Base-by-base conservation (phyloP, 1,140 invertebrate genomes). In the Carposina sasakii region DNA sequence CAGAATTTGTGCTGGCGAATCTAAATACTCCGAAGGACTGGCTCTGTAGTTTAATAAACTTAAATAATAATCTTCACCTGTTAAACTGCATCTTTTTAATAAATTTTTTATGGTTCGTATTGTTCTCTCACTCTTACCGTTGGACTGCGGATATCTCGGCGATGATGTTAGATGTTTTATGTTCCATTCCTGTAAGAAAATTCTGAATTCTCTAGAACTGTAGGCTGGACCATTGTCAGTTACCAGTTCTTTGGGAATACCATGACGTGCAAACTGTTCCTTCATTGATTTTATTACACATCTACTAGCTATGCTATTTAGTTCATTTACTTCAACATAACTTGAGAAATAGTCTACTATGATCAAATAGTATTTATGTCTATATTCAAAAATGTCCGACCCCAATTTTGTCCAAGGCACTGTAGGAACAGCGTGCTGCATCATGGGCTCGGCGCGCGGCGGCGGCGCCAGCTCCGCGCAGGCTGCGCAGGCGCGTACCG, bases 191-290 rank as follows among this genome's bases (percentile, higher is more conserved):
- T 59, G 56, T 1, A 61, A 33, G 64, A 87, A 87, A 2, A 61
- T 46, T 45, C 48, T 53, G 56, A 87, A 87, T 41, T 73, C 59
- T 4, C 34, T 22, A n/a, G 57, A 72, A 2, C 36, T 31, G 53
- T 76, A 86, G 26, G 82, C 73, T 2, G 79, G 67, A 3, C 71
- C 76, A 52, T 78, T 75, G 57, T 86, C 81, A 6, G 48, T 57
- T 3, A 81, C 50, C 17, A 78, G 2, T 30, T 60, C 66, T 15
- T 57, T 44, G 16, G 77, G 76, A 33, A 84, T 72, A 2, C 72
- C 77, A 13, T 60, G 39, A 9, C 52, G 20, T 12, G 36, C 36
- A 39, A 39, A 39, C 9, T 39, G 20, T 13, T 39, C 36, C 19
- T 39, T 39, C 20, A 39, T 21, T 8, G 15, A 5, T 2, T 19